Base-by-base conservation (phyloP, 2,888 invertebrate species). In the Odontothrips loti region DNA sequence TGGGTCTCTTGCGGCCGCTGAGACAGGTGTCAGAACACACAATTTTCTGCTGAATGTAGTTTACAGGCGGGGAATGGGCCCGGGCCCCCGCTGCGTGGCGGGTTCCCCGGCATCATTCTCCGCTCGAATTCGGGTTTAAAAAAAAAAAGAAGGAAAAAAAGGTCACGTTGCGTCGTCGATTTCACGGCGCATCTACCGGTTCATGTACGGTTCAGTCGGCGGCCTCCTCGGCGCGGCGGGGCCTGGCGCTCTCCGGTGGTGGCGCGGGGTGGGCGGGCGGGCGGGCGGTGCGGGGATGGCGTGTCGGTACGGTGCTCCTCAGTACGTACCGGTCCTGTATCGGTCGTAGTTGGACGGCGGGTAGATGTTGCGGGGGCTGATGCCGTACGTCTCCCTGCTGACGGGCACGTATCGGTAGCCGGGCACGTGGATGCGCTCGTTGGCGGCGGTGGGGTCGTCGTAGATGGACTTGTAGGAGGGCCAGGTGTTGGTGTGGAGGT, bases 331-430 rank as follows among this genome's bases (percentile, higher is more conserved):
- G 91, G 95, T 93, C 92, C 94, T 92, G 92, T 93, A 83, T 82
- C 84, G 84, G 82, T 83, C 83, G 81, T 83, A 81, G 90, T 94
- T 95, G 90, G 95, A 94, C 90, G 94, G 95, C 86, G 95, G 92
- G 88, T 94, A 95, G 90, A 96, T 93, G 87, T 93, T 90, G 88
- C 95, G 92, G 85, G 96, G 96, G 85, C 95, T 94, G 89, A 96
- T 95, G 84, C 96, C 96, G 89, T 96, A 96, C 86, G 92, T 93
- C 88, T 96, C 95, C 87, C 96, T 93, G 89, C 95, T 95, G 86
- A 96, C 93, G 85, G 96, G 96, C 89, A 94, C 90, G 90, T 96
- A 96, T 89, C 95, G 94, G 92, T 96, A 96, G 86, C 96, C 96
- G 87, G 95, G 94, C 82, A 94, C 93, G 87, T 93, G 91, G 90